Evolutionary conservation across 2,113 vertebrate genomes (phyloP).

Genomic region (Hippocampus mohnikei): DNA sequence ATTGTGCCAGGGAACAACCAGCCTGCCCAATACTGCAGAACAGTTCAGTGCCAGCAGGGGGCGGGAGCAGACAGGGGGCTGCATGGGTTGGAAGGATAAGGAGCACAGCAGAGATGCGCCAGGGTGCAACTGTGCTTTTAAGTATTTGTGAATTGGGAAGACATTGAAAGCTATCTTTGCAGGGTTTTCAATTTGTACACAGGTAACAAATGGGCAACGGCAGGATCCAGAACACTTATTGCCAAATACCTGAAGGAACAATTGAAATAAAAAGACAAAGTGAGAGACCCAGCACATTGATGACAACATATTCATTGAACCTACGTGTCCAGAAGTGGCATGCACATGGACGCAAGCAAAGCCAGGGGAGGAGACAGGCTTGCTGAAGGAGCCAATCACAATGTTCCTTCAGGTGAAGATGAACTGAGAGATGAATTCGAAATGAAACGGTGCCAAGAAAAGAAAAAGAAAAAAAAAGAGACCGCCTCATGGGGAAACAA

Average conservation of each 20-base stretch:
- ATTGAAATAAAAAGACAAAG: neutral
- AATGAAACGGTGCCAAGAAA: constrained; percentile 32
- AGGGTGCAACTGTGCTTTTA: constrained; percentile 44
- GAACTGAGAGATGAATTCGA: constrained; percentile 19
- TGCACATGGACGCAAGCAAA: constrained; percentile 63
- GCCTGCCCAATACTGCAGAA: constrained; percentile 53
- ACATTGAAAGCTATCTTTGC: constrained; percentile 6
- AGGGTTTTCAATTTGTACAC: neutral
- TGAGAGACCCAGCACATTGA: constrained; percentile 37
- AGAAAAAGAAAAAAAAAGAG: neutral
- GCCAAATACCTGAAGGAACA: neutral
- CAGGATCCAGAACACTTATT: constrained; percentile 71
- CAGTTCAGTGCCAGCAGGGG: constrained; percentile 51
- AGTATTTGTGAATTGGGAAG: constrained; percentile 19
- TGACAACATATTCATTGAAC: constrained; percentile 14
- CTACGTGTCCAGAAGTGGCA: constrained; percentile 31
- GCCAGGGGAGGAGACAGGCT: constrained; percentile 43
- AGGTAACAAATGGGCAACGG: constrained; percentile 33
- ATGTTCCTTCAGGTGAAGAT: constrained; percentile 29
- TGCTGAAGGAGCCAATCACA: constrained; percentile 22
- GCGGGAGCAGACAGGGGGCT: constrained; percentile 59
- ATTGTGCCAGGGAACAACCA: constrained; percentile 61
- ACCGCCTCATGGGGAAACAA: constrained; percentile 5
- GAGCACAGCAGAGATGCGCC: constrained; percentile 58
- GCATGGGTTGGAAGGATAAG: constrained; percentile 80